Base-by-base conservation (phyloP, 1,140 invertebrate species). In the Drosophila lacteicornis region DNA sequence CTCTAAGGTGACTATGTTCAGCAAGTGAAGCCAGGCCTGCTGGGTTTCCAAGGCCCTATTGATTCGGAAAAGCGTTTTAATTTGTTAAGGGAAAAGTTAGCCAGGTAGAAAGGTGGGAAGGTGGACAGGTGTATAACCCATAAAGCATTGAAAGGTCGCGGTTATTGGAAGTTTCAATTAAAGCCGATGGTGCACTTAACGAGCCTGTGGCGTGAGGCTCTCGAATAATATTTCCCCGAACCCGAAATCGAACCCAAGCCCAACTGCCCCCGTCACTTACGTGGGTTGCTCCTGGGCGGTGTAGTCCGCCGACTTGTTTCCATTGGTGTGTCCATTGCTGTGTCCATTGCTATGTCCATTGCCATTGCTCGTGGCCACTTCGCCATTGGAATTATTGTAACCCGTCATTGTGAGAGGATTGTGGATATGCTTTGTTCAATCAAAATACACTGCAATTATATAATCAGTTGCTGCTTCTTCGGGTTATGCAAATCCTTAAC, bases 241-340 rank as follows among this genome's bases (percentile, higher is more conserved):
- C 49, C 40, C 9, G 25, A 27, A 27, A 4, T 6, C 33, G 33
- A 11, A 33, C 17, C 15, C n/a, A 4, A 22, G 2, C 33, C 30
- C 30, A 30, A 8, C 30, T 30, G 9, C 19, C 22, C 13, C 25
- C 19, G 19, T 3, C 46, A 87, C 85, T 90, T 82, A 88, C 85
- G 85, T 70, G 50, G 83, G 62, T 42, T 75, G 75, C 75, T 90
- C 85, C 38, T 66, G 85, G 11, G 79, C 85, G 13, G 79, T 79
- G 45, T 85, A 84, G 7, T 81, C 85, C 11, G 53, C 56, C 19
- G 53, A 9, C 17, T 60, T 58, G 25, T 55, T 55, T 45, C 75
- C 71, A 47, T 74, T 87, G 74, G 17, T 57, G 55, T 65, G 65
- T 5, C 59, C 51, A 45, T 57, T 59, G 46, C 2, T 79, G 19